A percentile compares a stretch with the other conserved stretches of the same genome.
Evolutionary conservation across 1,140 invertebrate genomes (phyloP).

Genomic region (Aphelenchoides besseyi): DNA sequence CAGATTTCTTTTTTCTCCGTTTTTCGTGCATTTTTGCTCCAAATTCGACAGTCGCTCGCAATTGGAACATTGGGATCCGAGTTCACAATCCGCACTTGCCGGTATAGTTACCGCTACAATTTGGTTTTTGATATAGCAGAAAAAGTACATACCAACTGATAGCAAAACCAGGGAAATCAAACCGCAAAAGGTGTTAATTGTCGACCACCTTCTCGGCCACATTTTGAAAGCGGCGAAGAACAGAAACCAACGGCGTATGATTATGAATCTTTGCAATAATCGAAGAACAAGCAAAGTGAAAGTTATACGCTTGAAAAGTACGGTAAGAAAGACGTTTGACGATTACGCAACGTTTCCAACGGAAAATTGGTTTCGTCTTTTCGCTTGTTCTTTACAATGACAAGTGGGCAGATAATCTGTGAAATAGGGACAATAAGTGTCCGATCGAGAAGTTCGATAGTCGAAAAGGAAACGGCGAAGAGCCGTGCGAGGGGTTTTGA

Average conservation of each 20-base stretch:
- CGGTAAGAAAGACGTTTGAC: neutral
- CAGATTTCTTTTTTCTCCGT: constrained; percentile 4
- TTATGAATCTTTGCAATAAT: no score
- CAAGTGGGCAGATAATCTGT: neutral
- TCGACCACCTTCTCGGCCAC: neutral
- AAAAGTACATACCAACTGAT: neutral
- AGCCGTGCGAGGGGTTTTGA: neutral
- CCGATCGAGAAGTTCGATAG: neutral
- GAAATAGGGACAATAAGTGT: neutral
- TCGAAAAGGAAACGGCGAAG: neutral
- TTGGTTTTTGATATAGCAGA: neutral
- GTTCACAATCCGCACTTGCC: neutral
- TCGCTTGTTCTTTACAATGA: neutral
- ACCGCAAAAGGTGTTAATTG: neutral
- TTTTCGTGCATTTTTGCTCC: neutral
- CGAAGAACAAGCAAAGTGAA: no score
- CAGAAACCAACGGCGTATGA: neutral
- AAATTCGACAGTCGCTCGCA: neutral
- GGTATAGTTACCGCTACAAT: neutral
- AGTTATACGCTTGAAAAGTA: no score
- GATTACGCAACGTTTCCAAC: no score
- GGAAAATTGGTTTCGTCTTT: neutral
- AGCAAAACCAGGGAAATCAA: neutral
- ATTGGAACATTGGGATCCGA: neutral
- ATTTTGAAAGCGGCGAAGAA: neutral